phyloP scores from a whole-genome alignment of 2,888 invertebrate species.

The Atherix ibis region DNA sequence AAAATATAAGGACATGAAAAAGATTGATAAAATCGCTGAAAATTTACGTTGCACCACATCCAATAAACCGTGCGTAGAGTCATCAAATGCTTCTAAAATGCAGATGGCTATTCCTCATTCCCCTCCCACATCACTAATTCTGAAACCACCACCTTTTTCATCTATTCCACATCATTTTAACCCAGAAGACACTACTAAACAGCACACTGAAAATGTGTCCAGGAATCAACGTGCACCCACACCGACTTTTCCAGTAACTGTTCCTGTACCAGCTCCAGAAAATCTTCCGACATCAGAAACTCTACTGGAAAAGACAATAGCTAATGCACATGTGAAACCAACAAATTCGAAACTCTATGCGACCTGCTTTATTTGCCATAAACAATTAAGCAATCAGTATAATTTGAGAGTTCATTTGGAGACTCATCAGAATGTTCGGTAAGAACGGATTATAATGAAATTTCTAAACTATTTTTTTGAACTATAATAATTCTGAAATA shows the following conservation, averaged over 20 bases:
- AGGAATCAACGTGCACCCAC: constrained; percentile 14
- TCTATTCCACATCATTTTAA: constrained; percentile 8
- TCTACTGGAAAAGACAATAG: constrained; percentile 14
- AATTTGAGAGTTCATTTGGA: constrained; percentile 81
- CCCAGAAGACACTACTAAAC: constrained; percentile 10
- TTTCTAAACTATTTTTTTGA: no score
- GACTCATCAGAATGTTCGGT: constrained; percentile 68
- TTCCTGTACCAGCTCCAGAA: constrained; percentile 13
- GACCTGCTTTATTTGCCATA: constrained; percentile 71
- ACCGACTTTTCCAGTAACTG: constrained; percentile 15
- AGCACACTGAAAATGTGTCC: constrained; percentile 6
- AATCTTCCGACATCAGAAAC: constrained; percentile 8
- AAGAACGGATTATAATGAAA: no score
- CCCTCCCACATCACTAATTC: constrained; percentile 11
- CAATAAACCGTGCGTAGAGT: constrained; percentile 9
- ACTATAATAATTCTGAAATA: no score
- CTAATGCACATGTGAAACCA: constrained; percentile 19
- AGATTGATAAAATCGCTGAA: constrained; percentile 33
- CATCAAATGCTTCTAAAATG: constrained; percentile 9
- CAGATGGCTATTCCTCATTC: constrained; percentile 9
- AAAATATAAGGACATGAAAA: constrained; percentile 25
- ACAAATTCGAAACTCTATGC: constrained; percentile 42
- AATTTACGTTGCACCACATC: constrained; percentile 21
- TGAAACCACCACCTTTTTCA: constrained; percentile 10
- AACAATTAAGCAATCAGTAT: constrained; percentile 79